These are phyloP conservation scores for Chrysopilus asiliformis DNA, from an alignment of 2,888 invertebrate species.

Conservation along the genomic window DNA sequence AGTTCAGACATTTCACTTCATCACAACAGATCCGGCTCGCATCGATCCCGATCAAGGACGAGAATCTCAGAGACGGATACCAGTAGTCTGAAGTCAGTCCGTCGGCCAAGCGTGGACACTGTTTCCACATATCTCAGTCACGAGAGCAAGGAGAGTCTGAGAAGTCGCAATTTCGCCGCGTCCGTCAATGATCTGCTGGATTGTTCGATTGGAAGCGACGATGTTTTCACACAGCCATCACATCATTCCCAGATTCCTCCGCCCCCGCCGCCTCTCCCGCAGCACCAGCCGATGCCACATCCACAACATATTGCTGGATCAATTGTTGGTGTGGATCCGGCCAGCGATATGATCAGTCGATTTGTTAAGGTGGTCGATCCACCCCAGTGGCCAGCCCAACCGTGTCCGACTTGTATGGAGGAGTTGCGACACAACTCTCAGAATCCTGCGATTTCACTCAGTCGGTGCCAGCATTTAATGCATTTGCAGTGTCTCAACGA, in stretches of 20 bases:
- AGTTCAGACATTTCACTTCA: conserved; percentile 33
- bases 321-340: conserved; percentile 39
- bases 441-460: conserved; percentile 50
- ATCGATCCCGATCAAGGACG: conserved; percentile 34
- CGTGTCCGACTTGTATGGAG: conserved; percentile 57
- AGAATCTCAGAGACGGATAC: conserved; percentile 38
- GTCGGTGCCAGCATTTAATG: conserved; percentile 64
- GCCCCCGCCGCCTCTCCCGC: conserved; percentile 23
- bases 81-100: conserved; percentile 60
- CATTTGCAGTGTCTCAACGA: conserved; percentile 68
- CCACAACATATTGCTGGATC: conserved; percentile 33
- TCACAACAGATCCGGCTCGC: conserved; percentile 28
- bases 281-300: conserved; percentile 23
- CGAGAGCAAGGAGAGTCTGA: conserved; percentile 59
- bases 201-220: conserved; percentile 59
- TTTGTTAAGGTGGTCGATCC: conserved; percentile 54
- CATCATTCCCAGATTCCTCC: conserved; percentile 12
- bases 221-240: conserved; percentile 41
- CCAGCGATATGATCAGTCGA: conserved; percentile 47
- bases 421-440: conserved; percentile 37
- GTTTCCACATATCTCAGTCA: conserved; percentile 81
- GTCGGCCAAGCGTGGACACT: conserved; percentile 74
- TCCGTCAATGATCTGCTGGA: conserved; percentile 54
- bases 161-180: conserved; percentile 40
- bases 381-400: conserved; percentile 52